A percentile compares a stretch with the other conserved stretches of the same genome.
Evolutionary conservation across 2,113 vertebrate species (phyloP).

Genomic region (Lynx canadensis): DNA sequence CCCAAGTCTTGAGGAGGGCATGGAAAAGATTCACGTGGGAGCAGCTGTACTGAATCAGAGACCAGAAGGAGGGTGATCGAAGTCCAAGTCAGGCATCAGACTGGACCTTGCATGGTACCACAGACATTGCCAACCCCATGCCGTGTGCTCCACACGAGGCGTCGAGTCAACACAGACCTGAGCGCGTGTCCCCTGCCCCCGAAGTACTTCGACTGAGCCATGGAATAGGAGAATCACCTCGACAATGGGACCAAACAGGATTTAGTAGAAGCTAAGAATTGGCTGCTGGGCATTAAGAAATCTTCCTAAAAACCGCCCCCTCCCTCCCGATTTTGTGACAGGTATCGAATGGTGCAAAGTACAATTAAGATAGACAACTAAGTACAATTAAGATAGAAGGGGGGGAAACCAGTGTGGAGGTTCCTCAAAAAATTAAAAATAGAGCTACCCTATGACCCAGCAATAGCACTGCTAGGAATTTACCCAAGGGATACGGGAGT

Average conservation of each 20-base stretch:
- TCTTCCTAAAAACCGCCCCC: background rate
- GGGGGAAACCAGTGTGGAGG: too few species aligned
- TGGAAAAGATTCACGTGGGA: rapidly evolving
- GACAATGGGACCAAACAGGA: background rate
- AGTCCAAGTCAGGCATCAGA: too few species aligned
- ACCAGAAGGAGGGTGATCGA: background rate
- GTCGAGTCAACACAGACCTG: background rate
- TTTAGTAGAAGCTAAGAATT: background rate
- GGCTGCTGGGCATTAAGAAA: background rate
- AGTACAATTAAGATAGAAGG: too few species aligned
- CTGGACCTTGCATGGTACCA: rapidly evolving
- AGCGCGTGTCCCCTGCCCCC: background rate
- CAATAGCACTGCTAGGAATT: too few species aligned
- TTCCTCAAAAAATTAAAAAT: too few species aligned
- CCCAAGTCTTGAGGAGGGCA: background rate
- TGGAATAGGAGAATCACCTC: background rate
- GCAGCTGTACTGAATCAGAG: background rate
- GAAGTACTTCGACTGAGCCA: background rate
- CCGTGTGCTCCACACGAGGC: background rate
- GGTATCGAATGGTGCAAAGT: background rate
- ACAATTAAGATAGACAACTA: background rate
- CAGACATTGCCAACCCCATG: too few species aligned
- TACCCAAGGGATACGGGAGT: too few species aligned
- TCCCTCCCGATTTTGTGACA: background rate
- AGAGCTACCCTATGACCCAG: too few species aligned